phyloP scores from a whole-genome alignment of 2,888 invertebrate genomes.

The Hymenopus coronatus region DNA sequence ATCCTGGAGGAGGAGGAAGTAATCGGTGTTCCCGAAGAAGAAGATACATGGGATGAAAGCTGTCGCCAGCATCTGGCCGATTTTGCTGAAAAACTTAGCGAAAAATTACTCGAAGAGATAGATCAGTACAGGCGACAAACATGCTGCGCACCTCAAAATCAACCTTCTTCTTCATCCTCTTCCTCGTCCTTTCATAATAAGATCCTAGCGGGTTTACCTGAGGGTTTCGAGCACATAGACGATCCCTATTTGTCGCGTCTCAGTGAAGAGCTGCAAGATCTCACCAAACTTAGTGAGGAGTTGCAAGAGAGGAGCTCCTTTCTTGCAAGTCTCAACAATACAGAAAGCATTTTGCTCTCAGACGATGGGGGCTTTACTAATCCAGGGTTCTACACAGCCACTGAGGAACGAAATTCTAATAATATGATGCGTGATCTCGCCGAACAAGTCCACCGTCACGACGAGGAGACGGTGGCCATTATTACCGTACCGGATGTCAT shows the following conservation, averaged over 20 bases:
- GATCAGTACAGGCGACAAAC: constrained; percentile 51
- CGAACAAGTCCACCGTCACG: neutral
- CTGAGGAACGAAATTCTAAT: neutral
- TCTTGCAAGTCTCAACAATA: constrained; percentile 51
- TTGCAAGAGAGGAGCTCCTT: constrained; percentile 59
- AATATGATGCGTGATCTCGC: neutral
- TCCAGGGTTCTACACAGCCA: neutral
- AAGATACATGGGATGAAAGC: constrained; percentile 59
- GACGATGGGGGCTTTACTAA: neutral
- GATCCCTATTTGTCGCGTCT: constrained; percentile 61
- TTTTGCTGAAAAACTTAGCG: constrained; percentile 79
- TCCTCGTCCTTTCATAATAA: constrained; percentile 42
- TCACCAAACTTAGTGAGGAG: constrained; percentile 57
- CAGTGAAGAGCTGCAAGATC: constrained; percentile 57
- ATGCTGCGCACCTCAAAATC: constrained; percentile 31
- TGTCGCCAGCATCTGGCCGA: constrained; percentile 70
- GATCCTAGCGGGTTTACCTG: constrained; percentile 39
- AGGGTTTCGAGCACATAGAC: constrained; percentile 48
- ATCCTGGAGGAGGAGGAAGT: constrained; percentile 15
- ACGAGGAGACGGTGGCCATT: neutral
- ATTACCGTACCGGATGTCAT: neutral
- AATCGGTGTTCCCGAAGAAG: constrained; percentile 12
- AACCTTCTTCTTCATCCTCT: constrained; percentile 45
- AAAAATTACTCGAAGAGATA: constrained; percentile 74
- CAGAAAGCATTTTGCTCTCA: neutral